These are phyloP conservation scores for Eucera pruinosa DNA, from an alignment of 2,888 invertebrate species.

Conservation along the genomic window DNA sequence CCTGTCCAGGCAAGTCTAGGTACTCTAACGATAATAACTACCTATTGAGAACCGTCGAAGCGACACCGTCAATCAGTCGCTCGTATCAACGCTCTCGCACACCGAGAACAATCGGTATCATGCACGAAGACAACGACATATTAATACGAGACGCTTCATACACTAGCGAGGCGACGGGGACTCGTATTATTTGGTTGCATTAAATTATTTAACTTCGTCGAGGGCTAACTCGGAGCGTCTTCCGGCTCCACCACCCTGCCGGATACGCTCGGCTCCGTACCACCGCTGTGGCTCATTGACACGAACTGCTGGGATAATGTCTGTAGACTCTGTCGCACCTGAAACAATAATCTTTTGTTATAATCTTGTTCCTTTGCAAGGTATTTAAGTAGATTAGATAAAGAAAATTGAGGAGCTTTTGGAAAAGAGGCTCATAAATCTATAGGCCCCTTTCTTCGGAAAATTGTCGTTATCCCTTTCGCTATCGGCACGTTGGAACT, in stretches of 20 bases:
- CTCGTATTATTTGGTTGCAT: constrained; percentile 76
- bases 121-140: constrained; percentile 46
- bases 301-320: constrained; percentile 88
- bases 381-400: not conserved
- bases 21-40: constrained; percentile 69
- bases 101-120: constrained; percentile 23
- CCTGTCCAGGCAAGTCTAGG: constrained; percentile 63
- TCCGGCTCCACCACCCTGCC: constrained; percentile 75
- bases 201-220: constrained; percentile 62
- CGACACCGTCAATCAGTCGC: constrained; percentile 47
- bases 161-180: constrained; percentile 78
- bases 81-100: constrained; percentile 26
- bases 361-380: not conserved
- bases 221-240: constrained; percentile 81
- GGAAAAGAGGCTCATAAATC: no score
- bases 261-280: constrained; percentile 66
- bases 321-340: constrained; percentile 93
- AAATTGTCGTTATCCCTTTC: no score
- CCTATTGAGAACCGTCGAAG: constrained; percentile 50
- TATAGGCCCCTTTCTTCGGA: no score
- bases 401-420: not conserved
- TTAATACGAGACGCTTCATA: constrained; percentile 75
- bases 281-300: constrained; percentile 75
- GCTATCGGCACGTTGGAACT: no score
- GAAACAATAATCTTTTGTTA: constrained; percentile 50